These are phyloP conservation scores for Scatophagus argus DNA, from an alignment of 2,113 vertebrate genomes.

Conservation along the genomic window DNA sequence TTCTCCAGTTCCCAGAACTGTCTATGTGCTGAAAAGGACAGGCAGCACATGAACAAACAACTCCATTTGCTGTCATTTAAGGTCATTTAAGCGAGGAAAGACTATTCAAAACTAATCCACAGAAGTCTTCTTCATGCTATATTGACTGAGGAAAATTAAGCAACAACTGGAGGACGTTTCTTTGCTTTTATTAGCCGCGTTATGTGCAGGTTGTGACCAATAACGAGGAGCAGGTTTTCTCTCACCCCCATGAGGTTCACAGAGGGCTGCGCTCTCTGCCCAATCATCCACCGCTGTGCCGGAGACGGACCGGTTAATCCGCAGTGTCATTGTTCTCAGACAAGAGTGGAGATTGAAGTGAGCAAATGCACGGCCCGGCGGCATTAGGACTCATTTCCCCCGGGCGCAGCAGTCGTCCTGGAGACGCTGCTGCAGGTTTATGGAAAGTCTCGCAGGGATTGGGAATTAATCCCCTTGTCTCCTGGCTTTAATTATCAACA, in stretches of 20 bases:
- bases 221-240: constrained; percentile 31
- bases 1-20: constrained; percentile 61
- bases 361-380: constrained; percentile 70
- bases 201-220: constrained; percentile 32
- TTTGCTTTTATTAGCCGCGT: constrained; percentile 17
- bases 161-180: constrained; percentile 4
- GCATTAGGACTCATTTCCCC: constrained; percentile 67
- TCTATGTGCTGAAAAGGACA: constrained; percentile 42
- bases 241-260: constrained; percentile 58
- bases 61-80: constrained; percentile 32
- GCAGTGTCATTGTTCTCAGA: constrained; percentile 79
- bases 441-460: constrained; percentile 76
- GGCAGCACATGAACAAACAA: constrained; percentile 11
- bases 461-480: constrained; percentile 80
- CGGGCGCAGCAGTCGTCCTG: constrained; percentile 73
- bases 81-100: background rate
- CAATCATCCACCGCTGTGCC: constrained; percentile 58
- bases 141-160: background rate
- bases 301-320: constrained; percentile 75
- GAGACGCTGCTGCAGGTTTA: constrained; percentile 76
- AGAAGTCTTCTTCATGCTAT: background rate
- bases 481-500: constrained; percentile 76
- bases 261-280: constrained; percentile 45
- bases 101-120: constrained; percentile 13
- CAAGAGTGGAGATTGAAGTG: constrained; percentile 72